Evolutionary conservation across 2,797 vertebrate genomes (phyloP).

Genomic region (Nannoperca australis): DNA sequence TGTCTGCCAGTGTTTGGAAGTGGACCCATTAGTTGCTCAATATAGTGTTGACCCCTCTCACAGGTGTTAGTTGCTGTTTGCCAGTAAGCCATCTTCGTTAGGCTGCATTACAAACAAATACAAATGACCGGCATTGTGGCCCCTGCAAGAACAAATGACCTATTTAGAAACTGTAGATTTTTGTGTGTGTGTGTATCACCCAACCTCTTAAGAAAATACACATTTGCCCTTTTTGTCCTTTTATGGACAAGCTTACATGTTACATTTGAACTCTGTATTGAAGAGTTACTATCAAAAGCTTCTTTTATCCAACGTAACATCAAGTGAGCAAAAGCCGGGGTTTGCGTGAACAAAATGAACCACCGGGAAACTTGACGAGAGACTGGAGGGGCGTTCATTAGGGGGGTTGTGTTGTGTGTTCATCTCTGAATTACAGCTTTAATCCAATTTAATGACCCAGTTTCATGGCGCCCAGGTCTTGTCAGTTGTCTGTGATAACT

Average conservation of each 20-base stretch:
- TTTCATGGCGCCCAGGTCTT: slow-evolving; percentile 75
- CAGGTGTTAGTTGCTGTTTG: slow-evolving; percentile 82
- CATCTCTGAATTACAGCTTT: slow-evolving; percentile 76
- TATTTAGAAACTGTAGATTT: slow-evolving; percentile 5
- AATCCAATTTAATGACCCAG: slow-evolving; percentile 83
- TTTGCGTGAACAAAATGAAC: slow-evolving; percentile 57
- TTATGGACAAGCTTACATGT: neutral
- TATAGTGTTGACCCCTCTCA: slow-evolving; percentile 79
- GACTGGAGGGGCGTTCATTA: slow-evolving; percentile 65
- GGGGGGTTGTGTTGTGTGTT: slow-evolving; percentile 67
- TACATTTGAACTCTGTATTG: neutral
- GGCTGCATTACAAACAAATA: slow-evolving; percentile 38
- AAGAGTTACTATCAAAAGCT: slow-evolving; percentile 12
- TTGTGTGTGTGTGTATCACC: neutral
- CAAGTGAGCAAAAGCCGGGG: slow-evolving; percentile 13
- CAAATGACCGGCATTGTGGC: slow-evolving; percentile 35
- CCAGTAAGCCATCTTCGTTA: slow-evolving; percentile 80
- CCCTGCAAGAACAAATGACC: slow-evolving; percentile 12
- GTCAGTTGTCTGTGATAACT: slow-evolving; percentile 75
- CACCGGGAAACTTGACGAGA: slow-evolving; percentile 51
- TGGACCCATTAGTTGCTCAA: slow-evolving; percentile 81
- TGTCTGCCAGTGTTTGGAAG: slow-evolving; percentile 76
- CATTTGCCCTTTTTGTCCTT: neutral
- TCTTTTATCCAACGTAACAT: neutral
- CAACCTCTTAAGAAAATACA: neutral